phyloP scores from a whole-genome alignment of 2,797 vertebrate genomes.

The Oreortyx pictus region DNA sequence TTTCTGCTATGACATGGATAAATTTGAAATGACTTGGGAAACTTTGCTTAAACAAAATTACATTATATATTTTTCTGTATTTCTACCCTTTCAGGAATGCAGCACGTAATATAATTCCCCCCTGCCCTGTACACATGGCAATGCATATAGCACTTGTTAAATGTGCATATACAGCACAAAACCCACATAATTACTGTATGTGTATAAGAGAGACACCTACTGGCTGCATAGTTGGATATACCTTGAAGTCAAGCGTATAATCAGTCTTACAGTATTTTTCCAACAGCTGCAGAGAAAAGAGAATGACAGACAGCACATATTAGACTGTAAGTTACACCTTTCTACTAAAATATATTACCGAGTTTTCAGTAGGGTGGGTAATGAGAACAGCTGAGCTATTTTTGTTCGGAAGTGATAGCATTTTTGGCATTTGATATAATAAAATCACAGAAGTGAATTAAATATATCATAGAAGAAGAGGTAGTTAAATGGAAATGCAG shows the following conservation, averaged over 20 bases:
- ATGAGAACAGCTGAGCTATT: not conserved
- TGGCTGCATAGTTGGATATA: constrained; percentile 6
- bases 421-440: not conserved
- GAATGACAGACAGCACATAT: not conserved
- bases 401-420: not conserved
- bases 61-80: not conserved
- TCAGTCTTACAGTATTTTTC: not conserved
- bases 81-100: not conserved
- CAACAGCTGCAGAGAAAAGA: not conserved
- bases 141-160: not conserved
- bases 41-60: not conserved
- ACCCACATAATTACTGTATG: not conserved
- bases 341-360: rapidly evolving
- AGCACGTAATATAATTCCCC: rapidly evolving
- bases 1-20: rapidly evolving
- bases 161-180: not conserved
- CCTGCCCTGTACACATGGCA: no score
- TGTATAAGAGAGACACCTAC: constrained; percentile 60
- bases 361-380: rapidly evolving
- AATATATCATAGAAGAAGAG: not conserved
- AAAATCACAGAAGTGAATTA: not conserved
- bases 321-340: not conserved
- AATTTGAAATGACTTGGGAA: not conserved
- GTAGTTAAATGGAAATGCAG: not conserved
- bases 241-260: not conserved